These are phyloP conservation scores for crab-eating macaque (Macaca fascicularis) DNA, from an alignment of 2,113 vertebrate genomes.

Conservation along the genomic window T2T-MFA8v1.1 NC_088394.1:61475501-61476000, in stretches of 20 bases:
- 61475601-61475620: background rate
- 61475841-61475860: conserved; percentile 53
- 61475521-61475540: background rate
- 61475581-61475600: background rate
- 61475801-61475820: background rate
- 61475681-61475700: background rate
- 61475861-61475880: conserved; percentile 62
- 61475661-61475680: background rate
- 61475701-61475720: background rate
- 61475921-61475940: conserved; percentile 38
- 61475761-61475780: conserved; percentile 5
- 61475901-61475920: conserved; percentile 48
- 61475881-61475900: conserved; percentile 54
- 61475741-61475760: background rate
- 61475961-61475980: too few species aligned
- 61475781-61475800: background rate
- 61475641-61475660: background rate
- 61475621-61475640: background rate
- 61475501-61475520: background rate
- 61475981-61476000: too few species aligned
- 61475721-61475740: background rate
- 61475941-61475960: background rate
- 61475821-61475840: conserved; percentile 46
- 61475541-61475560: background rate
- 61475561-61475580: background rate